phyloP scores from a whole-genome alignment of 1,140 invertebrate genomes.

The Atopsyche davidsoni region DNA sequence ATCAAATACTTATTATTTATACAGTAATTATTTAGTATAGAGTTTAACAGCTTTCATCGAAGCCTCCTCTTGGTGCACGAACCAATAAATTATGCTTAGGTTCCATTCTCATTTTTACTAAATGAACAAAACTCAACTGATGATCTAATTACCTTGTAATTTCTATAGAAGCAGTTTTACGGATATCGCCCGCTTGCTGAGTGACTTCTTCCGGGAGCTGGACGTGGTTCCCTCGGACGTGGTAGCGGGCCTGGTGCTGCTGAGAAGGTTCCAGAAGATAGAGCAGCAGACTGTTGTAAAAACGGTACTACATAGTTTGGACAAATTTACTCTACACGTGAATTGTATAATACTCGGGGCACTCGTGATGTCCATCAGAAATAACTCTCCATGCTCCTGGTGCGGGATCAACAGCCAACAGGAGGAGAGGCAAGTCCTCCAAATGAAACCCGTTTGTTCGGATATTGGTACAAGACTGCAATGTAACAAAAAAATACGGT shows the following conservation, averaged over 20 bases:
- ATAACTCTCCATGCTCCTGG: too few species aligned
- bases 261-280: slow-evolving; percentile 77
- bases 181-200: slow-evolving; percentile 79
- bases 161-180: slow-evolving; percentile 69
- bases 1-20: too few species aligned
- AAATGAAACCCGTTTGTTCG: too few species aligned
- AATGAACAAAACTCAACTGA: background rate
- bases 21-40: too few species aligned
- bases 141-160: background rate
- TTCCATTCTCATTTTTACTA: background rate
- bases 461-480: too few species aligned
- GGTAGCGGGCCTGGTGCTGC: slow-evolving; percentile 75
- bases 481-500: too few species aligned
- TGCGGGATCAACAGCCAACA: too few species aligned
- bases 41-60: background rate
- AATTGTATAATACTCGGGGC: too few species aligned
- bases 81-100: background rate
- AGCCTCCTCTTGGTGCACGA: background rate
- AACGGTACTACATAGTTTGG: too few species aligned
- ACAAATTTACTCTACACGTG: background rate
- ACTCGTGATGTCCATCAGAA: too few species aligned
- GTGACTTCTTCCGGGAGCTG: slow-evolving; percentile 84
- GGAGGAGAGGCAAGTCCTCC: too few species aligned
- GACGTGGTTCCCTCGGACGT: slow-evolving; percentile 92
- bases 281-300: slow-evolving; percentile 72